phyloP scores from a whole-genome alignment of 1,140 invertebrate species.

The Pygmarrhopalites habei region DNA sequence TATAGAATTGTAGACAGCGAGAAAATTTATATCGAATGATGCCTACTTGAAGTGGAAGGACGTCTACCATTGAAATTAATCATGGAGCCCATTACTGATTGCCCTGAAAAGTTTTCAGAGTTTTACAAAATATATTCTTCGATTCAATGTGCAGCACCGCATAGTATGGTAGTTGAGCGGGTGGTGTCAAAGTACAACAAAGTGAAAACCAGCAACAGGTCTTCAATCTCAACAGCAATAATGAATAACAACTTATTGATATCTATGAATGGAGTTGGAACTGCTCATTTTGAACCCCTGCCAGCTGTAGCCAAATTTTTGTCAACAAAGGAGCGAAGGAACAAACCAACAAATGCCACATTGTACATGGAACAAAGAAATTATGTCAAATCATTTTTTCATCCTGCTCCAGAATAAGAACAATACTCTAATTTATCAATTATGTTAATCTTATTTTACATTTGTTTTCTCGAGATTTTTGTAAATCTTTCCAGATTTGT shows the following conservation, averaged over 20 bases:
- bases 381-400: too few relatives aligned
- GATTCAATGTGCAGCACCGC: background rate
- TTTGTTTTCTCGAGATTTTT: too few relatives aligned
- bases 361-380: background rate
- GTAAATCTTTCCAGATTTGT: too few relatives aligned
- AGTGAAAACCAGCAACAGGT: background rate
- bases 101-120: background rate
- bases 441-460: too few relatives aligned
- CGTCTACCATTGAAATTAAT: background rate
- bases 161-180: background rate
- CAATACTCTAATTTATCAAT: too few relatives aligned
- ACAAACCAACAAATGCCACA: background rate
- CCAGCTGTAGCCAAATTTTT: background rate
- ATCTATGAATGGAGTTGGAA: background rate
- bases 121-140: background rate
- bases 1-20: background rate
- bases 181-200: background rate
- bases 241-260: background rate
- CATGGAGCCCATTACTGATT: background rate
- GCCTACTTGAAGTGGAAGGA: background rate
- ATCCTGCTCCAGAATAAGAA: too few relatives aligned
- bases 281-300: too few relatives aligned
- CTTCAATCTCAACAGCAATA: background rate
- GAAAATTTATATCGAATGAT: background rate
- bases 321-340: background rate